Conservation (phyloP, 2,888 invertebrate species). For the Bimastos eiseni region DNA sequence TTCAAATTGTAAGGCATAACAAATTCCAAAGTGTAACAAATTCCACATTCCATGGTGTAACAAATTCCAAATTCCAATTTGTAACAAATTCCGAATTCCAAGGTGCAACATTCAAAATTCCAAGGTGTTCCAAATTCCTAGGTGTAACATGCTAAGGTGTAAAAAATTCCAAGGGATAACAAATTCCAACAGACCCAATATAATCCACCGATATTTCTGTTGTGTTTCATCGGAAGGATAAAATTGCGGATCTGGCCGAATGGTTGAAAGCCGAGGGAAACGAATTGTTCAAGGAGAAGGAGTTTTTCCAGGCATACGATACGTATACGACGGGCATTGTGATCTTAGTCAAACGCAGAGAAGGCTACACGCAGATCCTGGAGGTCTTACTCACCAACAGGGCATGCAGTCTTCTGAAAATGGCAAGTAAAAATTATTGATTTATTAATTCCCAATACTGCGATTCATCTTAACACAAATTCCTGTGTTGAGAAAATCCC, state of each 20-base stretch:
- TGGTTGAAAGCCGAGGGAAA: slow-evolving; percentile 14
- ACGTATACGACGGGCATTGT: neutral
- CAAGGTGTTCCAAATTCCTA: too few relatives aligned
- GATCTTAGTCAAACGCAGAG: neutral
- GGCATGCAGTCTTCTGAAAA: slow-evolving; percentile 17
- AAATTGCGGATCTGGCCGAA: neutral
- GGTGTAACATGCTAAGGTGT: too few relatives aligned
- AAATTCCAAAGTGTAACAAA: too few relatives aligned
- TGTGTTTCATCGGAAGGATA: neutral
- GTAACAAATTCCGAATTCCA: too few relatives aligned
- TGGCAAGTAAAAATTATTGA: neutral
- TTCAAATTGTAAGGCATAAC: too few relatives aligned
- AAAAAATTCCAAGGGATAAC: too few relatives aligned
- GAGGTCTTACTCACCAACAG: neutral
- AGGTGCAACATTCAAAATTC: too few relatives aligned
- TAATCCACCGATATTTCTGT: neutral
- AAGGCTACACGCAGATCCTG: neutral
- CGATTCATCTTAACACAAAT: too few relatives aligned
- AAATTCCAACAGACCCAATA: too few relatives aligned
- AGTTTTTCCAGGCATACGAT: slow-evolving; percentile 7
- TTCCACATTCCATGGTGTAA: too few relatives aligned
- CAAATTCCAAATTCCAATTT: too few relatives aligned
- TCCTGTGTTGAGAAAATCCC: too few relatives aligned
- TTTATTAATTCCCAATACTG: neutral
- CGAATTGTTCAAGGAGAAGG: neutral